Evolutionary conservation across 2,888 invertebrate species (phyloP).

Genomic region (Cantharis rufa): DNA sequence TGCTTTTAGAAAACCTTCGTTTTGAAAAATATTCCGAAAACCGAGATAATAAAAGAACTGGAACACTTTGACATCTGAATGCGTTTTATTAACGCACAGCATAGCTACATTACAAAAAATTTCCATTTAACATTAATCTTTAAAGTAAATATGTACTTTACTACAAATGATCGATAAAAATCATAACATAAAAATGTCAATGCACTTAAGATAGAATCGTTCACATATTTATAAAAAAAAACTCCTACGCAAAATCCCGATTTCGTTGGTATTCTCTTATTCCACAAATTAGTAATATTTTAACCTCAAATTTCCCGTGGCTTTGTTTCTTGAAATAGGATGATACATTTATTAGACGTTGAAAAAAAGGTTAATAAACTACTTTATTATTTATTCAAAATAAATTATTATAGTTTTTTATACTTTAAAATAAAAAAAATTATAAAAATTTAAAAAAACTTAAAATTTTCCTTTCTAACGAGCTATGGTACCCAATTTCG

Average conservation of each 20-base stretch:
- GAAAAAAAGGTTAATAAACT: constrained; percentile 30
- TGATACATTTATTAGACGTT: constrained; percentile 6
- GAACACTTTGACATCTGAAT: not conserved
- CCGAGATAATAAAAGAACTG: not conserved
- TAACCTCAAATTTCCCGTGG: constrained; percentile 22
- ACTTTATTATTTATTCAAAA: constrained; percentile 20
- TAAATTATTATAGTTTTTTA: not conserved
- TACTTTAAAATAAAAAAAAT: too few species aligned
- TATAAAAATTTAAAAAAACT: too few species aligned
- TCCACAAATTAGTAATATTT: not conserved
- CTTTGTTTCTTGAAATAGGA: constrained; percentile 19
- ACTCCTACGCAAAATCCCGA: not conserved
- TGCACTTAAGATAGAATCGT: not conserved
- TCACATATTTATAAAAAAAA: not conserved
- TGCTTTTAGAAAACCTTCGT: too few species aligned
- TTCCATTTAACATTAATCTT: not conserved
- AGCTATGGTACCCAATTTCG: not conserved
- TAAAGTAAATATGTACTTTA: not conserved
- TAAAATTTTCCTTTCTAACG: not conserved
- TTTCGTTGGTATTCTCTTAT: not conserved
- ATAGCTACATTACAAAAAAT: not conserved
- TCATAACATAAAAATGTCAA: not conserved
- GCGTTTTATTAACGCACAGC: not conserved
- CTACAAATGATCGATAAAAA: not conserved
- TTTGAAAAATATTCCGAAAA: too few species aligned